A percentile compares a stretch with the other conserved stretches of the same genome.
Conservation (phyloP, 2,888 invertebrate genomes). For the Chouioia cunea region DNA sequence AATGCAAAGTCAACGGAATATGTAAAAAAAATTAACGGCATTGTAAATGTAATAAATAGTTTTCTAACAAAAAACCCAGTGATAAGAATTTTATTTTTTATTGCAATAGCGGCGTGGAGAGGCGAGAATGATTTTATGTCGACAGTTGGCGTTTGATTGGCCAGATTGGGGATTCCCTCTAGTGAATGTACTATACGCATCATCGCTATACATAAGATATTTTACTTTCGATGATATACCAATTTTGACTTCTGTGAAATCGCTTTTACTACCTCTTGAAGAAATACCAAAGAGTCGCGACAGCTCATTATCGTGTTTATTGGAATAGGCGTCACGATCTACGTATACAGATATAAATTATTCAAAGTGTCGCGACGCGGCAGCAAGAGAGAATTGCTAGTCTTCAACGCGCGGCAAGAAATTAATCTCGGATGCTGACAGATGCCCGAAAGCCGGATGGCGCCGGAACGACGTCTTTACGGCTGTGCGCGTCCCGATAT, state of each 20-base stretch:
- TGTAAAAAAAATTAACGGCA: background rate
- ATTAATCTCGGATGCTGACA: constrained; percentile 40
- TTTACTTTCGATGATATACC: constrained; percentile 38
- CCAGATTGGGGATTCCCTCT: constrained; percentile 5
- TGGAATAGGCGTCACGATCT: no score
- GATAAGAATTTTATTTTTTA: constrained; percentile 3
- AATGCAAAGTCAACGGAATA: background rate
- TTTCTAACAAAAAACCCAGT: constrained; percentile 30
- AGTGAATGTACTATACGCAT: background rate
- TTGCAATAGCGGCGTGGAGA: background rate
- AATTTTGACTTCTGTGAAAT: constrained; percentile 14
- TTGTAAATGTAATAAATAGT: constrained; percentile 38
- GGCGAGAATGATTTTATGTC: no score
- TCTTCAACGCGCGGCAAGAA: constrained; percentile 5
- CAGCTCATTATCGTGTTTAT: background rate
- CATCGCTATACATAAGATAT: constrained; percentile 2
- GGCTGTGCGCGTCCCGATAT: constrained; percentile 50
- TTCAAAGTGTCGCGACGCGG: constrained; percentile 1
- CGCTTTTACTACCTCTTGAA: constrained; percentile 18
- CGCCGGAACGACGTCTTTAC: constrained; percentile 55
- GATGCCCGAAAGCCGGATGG: constrained; percentile 49
- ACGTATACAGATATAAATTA: background rate
- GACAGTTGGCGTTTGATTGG: background rate
- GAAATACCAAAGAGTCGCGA: background rate
- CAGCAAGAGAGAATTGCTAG: background rate